Evolutionary conservation across 2,888 invertebrate genomes (phyloP), one percentile per base, ranked within the genome.

Genomic region (Dynastes grantii): DNA sequence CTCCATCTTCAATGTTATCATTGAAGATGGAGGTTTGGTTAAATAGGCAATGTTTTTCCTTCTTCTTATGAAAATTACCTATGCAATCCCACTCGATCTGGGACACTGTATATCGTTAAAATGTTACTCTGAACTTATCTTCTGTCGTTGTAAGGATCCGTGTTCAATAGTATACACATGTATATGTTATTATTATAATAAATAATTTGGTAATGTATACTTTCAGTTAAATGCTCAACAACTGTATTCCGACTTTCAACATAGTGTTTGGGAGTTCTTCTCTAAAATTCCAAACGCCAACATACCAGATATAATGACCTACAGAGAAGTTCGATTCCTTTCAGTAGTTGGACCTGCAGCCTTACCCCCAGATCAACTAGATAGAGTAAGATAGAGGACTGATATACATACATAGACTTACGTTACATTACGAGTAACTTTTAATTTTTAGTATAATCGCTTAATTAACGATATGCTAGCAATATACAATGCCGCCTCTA

Each of bases 381-480:
- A 96, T 83, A 92, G 96, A 86, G 96, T 96, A 89, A 91, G 91
- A 22, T 0, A 22, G 22, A 49, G n/a, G 11, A 1, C 68, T 29
- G 2, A 51, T 6, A 11, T 32, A 64, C 37, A 9, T 27, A 5
- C n/a, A 13, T 51, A 29, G 2, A 29, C 53, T 22, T 67, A 40
- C 16, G 45, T 22, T 22, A 22, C 16, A 49, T 68, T 68, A 49
- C n/a, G 11, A 22, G 16, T n/a, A 9, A 16, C 37, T 13, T 49
- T 68, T 51, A 9, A 49, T 51, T 29, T 29, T 6, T 49, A 96
- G 96, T 96, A 96, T 88, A 96, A 96, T 88, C 92, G 96, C 67
- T 89, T 96, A 55, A 94, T 96, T 83, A 96, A 96, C 85, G 95
- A 96, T 86, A 96, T 97, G 96, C 90, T 96, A 16, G 94, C 95